Percentiles rank a stretch among this genome's conserved stretches.
Evolutionary conservation across 2,797 vertebrate genomes (phyloP).

Genomic region (Onychomys torridus): DNA sequence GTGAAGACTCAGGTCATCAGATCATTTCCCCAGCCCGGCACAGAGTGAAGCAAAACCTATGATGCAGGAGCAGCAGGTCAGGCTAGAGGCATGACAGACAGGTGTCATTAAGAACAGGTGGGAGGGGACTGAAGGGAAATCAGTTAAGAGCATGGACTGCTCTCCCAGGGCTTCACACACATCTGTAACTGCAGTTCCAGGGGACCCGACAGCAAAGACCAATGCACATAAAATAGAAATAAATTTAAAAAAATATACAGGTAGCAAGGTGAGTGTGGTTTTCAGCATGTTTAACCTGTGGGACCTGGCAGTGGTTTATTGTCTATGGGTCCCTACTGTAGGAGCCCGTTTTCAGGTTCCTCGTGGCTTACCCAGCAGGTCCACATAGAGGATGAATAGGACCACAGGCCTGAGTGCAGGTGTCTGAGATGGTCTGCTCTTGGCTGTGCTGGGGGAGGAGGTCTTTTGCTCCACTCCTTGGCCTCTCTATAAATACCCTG

Average conservation of each 20-base stretch:
- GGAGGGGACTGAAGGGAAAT: background rate
- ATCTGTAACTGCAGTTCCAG: background rate
- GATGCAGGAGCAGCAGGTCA: background rate
- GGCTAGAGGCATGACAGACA: background rate
- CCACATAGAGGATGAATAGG: too few relatives aligned
- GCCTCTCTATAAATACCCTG: too few relatives aligned
- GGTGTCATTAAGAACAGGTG: background rate
- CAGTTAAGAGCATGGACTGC: background rate
- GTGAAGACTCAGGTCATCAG: background rate
- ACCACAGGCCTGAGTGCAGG: too few relatives aligned
- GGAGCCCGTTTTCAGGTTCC: too few relatives aligned
- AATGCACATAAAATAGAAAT: background rate
- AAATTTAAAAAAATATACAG: background rate
- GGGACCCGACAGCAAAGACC: background rate
- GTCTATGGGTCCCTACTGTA: background rate
- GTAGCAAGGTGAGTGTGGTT: background rate
- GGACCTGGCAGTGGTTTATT: background rate
- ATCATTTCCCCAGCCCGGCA: background rate
- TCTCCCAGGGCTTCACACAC: background rate
- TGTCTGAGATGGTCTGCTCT: too few relatives aligned
- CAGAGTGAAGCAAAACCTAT: background rate
- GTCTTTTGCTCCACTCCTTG: too few relatives aligned
- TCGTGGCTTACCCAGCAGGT: too few relatives aligned
- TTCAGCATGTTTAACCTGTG: background rate
- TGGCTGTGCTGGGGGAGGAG: too few relatives aligned